These are phyloP conservation scores for Megaleporinus macrocephalus DNA, from an alignment of 2,113 vertebrate species.

Conservation along the genomic window DNA sequence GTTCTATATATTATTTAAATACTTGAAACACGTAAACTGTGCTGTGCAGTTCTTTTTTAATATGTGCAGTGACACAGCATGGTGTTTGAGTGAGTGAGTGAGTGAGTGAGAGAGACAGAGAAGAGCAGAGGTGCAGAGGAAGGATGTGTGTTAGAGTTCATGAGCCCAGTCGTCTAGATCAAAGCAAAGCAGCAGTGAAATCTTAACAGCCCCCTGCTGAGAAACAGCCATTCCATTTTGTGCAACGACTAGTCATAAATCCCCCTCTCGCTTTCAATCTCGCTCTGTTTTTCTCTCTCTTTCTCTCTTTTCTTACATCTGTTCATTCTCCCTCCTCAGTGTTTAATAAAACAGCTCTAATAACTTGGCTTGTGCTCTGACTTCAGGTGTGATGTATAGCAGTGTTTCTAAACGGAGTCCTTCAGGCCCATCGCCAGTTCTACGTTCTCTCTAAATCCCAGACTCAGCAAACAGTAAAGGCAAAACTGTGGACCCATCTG, in stretches of 20 bases:
- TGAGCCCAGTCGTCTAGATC: not conserved
- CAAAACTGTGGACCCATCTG: no score
- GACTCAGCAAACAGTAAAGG: no score
- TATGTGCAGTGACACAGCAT: not conserved
- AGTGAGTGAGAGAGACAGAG: not conserved
- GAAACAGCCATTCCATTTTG: not conserved
- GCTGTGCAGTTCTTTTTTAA: no score
- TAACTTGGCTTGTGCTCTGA: not conserved
- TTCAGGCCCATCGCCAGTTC: no score
- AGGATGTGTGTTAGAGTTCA: not conserved
- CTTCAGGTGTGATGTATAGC: constrained; percentile 11
- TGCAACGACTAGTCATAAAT: not conserved
- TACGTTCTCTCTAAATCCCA: no score
- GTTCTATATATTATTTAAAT: no score
- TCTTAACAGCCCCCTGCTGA: not conserved
- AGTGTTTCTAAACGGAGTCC: no score
- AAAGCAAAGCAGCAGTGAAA: constrained; percentile 9
- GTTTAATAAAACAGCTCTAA: constrained; percentile 9
- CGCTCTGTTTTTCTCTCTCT: not conserved
- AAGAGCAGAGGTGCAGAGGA: not conserved
- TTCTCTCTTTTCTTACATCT: not conserved
- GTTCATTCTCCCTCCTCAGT: not conserved
- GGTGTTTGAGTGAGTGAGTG: not conserved
- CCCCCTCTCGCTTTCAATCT: not conserved
- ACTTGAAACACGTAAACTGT: no score